Evolutionary conservation across 1,140 invertebrate species (phyloP).

Genomic region (Dinoponera quadriceps): DNA sequence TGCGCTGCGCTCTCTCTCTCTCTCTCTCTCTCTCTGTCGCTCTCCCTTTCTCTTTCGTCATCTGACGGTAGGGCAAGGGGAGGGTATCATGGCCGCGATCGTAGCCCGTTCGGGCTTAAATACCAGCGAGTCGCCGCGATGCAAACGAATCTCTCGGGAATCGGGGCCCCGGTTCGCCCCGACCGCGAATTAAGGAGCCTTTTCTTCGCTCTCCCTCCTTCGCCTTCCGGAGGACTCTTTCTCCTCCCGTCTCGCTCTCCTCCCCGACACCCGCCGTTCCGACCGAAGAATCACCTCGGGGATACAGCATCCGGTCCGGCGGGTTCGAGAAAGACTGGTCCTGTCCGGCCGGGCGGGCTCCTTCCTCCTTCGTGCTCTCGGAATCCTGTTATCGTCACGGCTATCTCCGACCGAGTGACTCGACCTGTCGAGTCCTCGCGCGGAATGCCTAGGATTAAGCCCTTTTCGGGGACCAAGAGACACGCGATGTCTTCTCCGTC

Average conservation of each 20-base stretch:
- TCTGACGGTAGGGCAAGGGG: slow-evolving; percentile 43
- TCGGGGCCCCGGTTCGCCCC: slow-evolving; percentile 64
- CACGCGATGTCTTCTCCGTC: slow-evolving; percentile 58
- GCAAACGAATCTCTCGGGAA: slow-evolving; percentile 77
- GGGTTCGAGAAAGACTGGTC: slow-evolving; percentile 74
- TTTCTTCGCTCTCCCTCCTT: slow-evolving; percentile 44
- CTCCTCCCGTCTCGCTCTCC: not conserved
- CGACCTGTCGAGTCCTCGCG: slow-evolving; percentile 57
- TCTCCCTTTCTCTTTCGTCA: slow-evolving; percentile 51
- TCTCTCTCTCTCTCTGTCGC: slow-evolving; percentile 20
- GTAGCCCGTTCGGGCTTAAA: slow-evolving; percentile 68
- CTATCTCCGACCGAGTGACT: slow-evolving; percentile 63
- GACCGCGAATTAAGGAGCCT: slow-evolving; percentile 70
- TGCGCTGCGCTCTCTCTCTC: slow-evolving; percentile 30
- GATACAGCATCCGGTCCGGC: slow-evolving; percentile 78
- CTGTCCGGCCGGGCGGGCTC: slow-evolving; percentile 54
- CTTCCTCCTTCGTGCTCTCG: slow-evolving; percentile 67
- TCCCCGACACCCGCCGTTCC: slow-evolving; percentile 39
- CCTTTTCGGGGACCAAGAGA: slow-evolving; percentile 62
- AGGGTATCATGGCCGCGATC: slow-evolving; percentile 71
- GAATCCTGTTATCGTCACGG: slow-evolving; percentile 77
- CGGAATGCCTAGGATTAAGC: slow-evolving; percentile 71
- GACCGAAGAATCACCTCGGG: slow-evolving; percentile 76
- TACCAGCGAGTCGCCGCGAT: slow-evolving; percentile 69
- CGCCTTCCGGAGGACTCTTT: slow-evolving; percentile 19